These are phyloP conservation scores for Liparis tanakae DNA, from an alignment of 2,797 vertebrate genomes.

Conservation along the genomic window DNA sequence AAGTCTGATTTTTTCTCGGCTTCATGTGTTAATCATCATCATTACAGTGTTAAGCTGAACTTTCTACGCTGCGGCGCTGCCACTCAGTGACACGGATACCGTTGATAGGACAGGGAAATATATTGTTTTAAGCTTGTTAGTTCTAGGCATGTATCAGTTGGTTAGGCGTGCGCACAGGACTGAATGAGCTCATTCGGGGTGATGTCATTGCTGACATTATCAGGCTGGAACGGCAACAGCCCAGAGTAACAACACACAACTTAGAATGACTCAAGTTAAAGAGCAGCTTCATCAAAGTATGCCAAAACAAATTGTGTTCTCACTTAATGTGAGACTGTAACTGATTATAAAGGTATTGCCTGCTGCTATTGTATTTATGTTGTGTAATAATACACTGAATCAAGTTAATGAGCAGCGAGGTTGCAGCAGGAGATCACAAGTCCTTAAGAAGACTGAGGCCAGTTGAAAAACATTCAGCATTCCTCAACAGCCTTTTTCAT, in stretches of 20 bases:
- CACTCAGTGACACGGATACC: not conserved
- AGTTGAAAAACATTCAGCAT: not conserved
- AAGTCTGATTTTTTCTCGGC: not conserved
- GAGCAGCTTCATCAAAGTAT: not conserved
- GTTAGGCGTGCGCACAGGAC: slow-evolving; percentile 17
- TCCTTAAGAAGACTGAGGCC: not conserved
- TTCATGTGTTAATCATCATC: not conserved
- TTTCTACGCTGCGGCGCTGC: not conserved
- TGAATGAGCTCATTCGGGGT: slow-evolving; percentile 86
- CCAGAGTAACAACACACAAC: slow-evolving; percentile 59
- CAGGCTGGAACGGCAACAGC: slow-evolving; percentile 70
- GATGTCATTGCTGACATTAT: slow-evolving; percentile 89
- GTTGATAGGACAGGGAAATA: not conserved
- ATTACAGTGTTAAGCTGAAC: not conserved
- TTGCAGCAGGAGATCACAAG: not conserved
- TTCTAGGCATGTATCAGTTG: slow-evolving; percentile 7
- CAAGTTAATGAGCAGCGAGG: not conserved
- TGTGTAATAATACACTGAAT: not conserved
- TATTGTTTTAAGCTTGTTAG: not conserved
- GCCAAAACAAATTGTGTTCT: not conserved
- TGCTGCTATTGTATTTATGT: slow-evolving; percentile 5
- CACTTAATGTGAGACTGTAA: not conserved
- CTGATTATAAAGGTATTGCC: not conserved
- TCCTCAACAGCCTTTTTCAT: not conserved
- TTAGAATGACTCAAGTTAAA: slow-evolving; percentile 22